Conservation (phyloP, 2,113 vertebrate genomes). For the Chaetura pelagica region DNA sequence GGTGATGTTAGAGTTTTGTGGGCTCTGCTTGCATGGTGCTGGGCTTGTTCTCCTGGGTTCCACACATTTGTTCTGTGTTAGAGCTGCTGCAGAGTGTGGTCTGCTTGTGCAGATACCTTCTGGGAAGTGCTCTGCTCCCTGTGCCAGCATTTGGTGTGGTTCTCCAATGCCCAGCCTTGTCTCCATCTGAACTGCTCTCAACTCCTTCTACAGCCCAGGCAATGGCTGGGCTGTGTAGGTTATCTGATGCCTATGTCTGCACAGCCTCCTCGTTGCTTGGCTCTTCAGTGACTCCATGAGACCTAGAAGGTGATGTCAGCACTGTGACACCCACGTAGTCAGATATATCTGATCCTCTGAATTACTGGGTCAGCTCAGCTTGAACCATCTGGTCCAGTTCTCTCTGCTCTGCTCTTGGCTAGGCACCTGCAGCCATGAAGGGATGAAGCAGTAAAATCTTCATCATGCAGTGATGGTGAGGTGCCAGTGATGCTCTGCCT, state of each 20-base stretch:
- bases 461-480: accelerated
- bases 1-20: not conserved
- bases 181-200: not conserved
- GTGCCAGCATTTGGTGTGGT: accelerated
- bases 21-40: not conserved
- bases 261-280: not conserved
- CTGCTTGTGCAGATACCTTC: not conserved
- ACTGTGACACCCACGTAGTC: not conserved
- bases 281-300: not conserved
- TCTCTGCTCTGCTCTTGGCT: not conserved
- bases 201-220: not conserved
- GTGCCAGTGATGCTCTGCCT: not conserved
- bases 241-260: not conserved
- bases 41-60: not conserved
- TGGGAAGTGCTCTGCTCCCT: not conserved
- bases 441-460: not conserved
- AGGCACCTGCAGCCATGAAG: not conserved
- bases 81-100: not conserved
- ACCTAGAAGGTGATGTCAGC: not conserved
- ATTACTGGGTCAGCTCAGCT: constrained; percentile 46
- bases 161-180: accelerated
- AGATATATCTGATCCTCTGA: not conserved
- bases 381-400: constrained; percentile 48
- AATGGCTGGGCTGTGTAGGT: not conserved
- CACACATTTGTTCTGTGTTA: accelerated